A percentile compares a stretch with the other conserved stretches of the same genome.
phyloP scores from a whole-genome alignment of 2,113 vertebrate species.

The Dicaeum eximium region DNA sequence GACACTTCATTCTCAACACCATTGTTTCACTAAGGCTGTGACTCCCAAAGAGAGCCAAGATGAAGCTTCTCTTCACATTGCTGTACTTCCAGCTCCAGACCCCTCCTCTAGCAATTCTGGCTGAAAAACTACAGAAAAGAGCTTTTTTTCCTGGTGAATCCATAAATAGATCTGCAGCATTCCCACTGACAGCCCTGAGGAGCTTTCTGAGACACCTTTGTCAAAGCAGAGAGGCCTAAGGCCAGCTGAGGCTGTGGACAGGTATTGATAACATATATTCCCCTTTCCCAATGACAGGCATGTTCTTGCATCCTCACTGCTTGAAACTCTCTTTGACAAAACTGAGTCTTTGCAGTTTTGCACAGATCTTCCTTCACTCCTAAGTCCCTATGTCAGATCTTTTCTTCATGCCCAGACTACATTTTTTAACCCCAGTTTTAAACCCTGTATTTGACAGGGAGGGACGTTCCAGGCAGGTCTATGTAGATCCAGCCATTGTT shows the following conservation, averaged over 20 bases:
- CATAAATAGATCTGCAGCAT: background rate
- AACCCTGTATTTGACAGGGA: background rate
- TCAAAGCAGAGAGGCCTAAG: background rate
- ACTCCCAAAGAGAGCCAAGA: background rate
- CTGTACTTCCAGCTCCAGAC: background rate
- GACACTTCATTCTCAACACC: background rate
- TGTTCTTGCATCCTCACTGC: background rate
- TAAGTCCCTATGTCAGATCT: background rate
- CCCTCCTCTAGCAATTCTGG: background rate
- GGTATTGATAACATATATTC: background rate
- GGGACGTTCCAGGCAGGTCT: background rate
- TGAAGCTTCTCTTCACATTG: background rate
- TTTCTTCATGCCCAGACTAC: background rate
- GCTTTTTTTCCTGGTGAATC: background rate
- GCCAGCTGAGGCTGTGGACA: background rate
- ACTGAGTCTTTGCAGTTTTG: background rate
- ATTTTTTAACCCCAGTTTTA: background rate
- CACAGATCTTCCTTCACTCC: background rate
- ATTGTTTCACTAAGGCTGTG: background rate
- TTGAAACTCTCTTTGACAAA: background rate
- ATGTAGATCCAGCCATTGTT: background rate
- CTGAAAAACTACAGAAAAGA: background rate
- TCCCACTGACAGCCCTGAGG: background rate
- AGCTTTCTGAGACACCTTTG: background rate
- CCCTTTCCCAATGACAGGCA: background rate